A percentile compares a stretch with the other conserved stretches of the same genome.
These are phyloP conservation scores for Fissipunctia ypsillon DNA, from an alignment of 2,888 invertebrate genomes.

Conservation along the genomic window DNA sequence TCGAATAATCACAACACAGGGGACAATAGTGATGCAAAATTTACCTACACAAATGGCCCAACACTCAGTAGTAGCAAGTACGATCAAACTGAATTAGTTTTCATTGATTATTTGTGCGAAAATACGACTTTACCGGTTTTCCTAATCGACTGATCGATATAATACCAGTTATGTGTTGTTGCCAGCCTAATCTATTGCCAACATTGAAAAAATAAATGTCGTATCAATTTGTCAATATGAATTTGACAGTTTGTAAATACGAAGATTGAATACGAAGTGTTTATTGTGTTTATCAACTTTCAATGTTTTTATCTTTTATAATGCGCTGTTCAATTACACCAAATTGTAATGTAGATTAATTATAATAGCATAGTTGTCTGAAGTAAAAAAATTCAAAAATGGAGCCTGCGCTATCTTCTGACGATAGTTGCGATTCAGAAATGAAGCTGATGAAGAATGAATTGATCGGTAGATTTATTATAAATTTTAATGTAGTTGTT, in stretches of 20 bases:
- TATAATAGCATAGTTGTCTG: conserved; percentile 1
- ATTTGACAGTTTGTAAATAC: conserved; percentile 59
- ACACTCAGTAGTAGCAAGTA: conserved; percentile 75
- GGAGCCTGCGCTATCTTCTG: conserved; percentile 79
- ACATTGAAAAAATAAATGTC: conserved; percentile 30
- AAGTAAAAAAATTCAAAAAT: conserved; percentile 56
- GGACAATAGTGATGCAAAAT: conserved; percentile 85
- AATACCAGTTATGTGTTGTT: accelerated
- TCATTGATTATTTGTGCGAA: too few relatives aligned
- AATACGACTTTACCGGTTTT: conserved; percentile 2
- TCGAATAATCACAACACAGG: conserved; percentile 85
- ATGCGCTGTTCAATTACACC: conserved; percentile 10
- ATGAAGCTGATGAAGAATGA: conserved; percentile 82
- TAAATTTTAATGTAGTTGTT: not conserved
- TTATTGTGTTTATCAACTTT: conserved; percentile 51
- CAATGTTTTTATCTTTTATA: conserved; percentile 36
- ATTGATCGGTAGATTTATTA: conserved; percentile 77
- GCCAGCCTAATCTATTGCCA: conserved; percentile 2
- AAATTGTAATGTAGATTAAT: conserved; percentile 37
- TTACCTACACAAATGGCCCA: conserved; percentile 76
- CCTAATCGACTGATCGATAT: not conserved
- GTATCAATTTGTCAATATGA: conserved; percentile 17
- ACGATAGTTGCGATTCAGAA: conserved; percentile 87
- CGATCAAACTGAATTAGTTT: too few relatives aligned
- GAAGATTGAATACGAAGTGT: conserved; percentile 34